These are phyloP conservation scores for Pammene fasciana DNA, from an alignment of 2,888 invertebrate genomes.

Conservation along the genomic window DNA sequence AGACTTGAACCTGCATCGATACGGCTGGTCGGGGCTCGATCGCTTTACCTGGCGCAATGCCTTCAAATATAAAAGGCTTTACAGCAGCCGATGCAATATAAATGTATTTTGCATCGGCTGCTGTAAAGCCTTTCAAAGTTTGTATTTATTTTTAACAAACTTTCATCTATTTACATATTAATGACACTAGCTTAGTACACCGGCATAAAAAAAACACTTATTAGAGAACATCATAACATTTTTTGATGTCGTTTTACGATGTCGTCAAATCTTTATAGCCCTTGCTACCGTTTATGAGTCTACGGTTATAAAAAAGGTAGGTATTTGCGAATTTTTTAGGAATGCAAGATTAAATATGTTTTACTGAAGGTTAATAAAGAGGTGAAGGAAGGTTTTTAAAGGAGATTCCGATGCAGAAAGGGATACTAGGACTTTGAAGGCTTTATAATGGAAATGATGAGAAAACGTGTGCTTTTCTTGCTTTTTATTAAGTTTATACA, in stretches of 20 bases:
- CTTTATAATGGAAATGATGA: neutral
- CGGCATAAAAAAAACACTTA: constrained; percentile 31
- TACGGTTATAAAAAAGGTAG: constrained; percentile 31
- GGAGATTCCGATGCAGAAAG: constrained; percentile 24
- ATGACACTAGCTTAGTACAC: constrained; percentile 21
- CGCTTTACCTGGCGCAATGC: too few relatives aligned
- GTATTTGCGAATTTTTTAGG: constrained; percentile 38
- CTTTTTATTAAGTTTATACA: neutral
- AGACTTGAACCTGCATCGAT: too few relatives aligned
- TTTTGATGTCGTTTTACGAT: constrained; percentile 40
- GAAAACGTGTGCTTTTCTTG: neutral
- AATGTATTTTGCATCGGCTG: too few relatives aligned
- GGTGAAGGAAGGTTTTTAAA: constrained; percentile 2
- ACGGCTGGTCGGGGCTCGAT: too few relatives aligned
- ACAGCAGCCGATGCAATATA: too few relatives aligned
- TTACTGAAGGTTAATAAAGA: constrained; percentile 31
- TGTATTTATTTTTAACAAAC: too few relatives aligned
- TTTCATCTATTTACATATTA: neutral
- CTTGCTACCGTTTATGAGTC: constrained; percentile 36
- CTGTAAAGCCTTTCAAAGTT: too few relatives aligned
- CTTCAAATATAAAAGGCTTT: too few relatives aligned
- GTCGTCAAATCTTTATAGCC: constrained; percentile 39
- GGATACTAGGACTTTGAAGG: constrained; percentile 13
- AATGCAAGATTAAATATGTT: constrained; percentile 34
- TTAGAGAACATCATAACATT: constrained; percentile 37